Percentiles rank a stretch among this genome's conserved stretches.
phyloP scores from a whole-genome alignment of 2,888 invertebrate species.

The Neria commutata region DNA sequence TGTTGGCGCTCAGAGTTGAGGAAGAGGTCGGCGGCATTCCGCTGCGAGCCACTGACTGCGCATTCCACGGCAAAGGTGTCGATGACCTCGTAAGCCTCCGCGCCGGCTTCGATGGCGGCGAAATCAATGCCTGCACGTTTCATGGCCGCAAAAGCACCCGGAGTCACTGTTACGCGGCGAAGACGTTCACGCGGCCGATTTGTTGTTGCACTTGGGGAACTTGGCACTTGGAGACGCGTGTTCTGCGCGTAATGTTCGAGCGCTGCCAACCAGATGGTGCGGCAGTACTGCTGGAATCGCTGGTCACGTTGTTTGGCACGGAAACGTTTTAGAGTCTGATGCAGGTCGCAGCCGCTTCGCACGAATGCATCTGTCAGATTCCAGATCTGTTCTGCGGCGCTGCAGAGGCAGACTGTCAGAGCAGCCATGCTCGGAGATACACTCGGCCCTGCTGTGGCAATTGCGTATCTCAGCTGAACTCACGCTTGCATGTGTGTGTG shows the following conservation, averaged over 20 bases:
- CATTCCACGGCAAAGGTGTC: slow-evolving; percentile 32
- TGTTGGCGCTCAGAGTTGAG: slow-evolving; percentile 14
- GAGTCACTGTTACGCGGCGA: not conserved
- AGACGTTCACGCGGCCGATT: not conserved
- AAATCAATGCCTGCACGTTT: slow-evolving; percentile 49
- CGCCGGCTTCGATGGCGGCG: slow-evolving; percentile 49
- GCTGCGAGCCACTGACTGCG: slow-evolving; percentile 13
- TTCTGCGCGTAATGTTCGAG: not conserved
- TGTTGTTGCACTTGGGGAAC: not conserved
- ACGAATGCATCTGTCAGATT: slow-evolving; percentile 52
- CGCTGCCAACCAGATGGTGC: slow-evolving; percentile 42
- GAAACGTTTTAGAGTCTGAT: slow-evolving; percentile 46
- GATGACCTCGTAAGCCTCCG: slow-evolving; percentile 37
- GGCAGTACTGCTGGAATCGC: slow-evolving; percentile 48
- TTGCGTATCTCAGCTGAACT: too few species aligned
- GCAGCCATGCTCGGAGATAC: slow-evolving; percentile 52
- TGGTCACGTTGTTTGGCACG: slow-evolving; percentile 44
- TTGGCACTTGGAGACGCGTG: not conserved
- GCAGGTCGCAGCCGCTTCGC: slow-evolving; percentile 47
- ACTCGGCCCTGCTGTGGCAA: too few species aligned
- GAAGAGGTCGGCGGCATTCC: slow-evolving; percentile 20
- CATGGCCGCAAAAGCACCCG: slow-evolving; percentile 22
- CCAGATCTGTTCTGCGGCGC: slow-evolving; percentile 49
- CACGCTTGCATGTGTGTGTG: not conserved
- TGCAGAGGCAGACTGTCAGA: slow-evolving; percentile 48